A percentile compares a stretch with the other conserved stretches of the same genome.
Evolutionary conservation across 2,888 invertebrate genomes (phyloP).

Genomic region (Entomobrya multifasciata): DNA sequence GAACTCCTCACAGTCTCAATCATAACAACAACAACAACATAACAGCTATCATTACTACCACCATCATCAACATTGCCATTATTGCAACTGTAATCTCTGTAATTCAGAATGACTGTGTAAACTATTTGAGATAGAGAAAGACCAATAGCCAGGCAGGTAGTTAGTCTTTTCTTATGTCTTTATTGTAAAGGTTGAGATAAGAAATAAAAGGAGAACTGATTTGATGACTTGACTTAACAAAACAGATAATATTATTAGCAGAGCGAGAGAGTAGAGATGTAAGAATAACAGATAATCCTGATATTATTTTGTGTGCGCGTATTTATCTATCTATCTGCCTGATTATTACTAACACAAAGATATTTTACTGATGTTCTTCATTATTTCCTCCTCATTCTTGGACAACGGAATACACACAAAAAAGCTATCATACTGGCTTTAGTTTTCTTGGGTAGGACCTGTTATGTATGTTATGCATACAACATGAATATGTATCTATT

Average conservation of each 20-base stretch:
- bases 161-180: conserved; percentile 44
- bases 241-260: neutral
- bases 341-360: too few relatives aligned
- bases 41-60: conserved; percentile 15
- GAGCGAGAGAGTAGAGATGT: neutral
- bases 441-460: too few relatives aligned
- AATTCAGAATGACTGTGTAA: neutral
- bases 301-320: neutral
- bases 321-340: too few relatives aligned
- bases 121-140: neutral
- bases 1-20: too few relatives aligned
- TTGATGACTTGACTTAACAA: conserved; percentile 1
- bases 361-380: too few relatives aligned
- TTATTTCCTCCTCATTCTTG: too few relatives aligned
- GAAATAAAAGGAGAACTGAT: neutral
- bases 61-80: neutral
- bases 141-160: neutral
- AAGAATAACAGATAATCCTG: neutral
- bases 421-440: too few relatives aligned
- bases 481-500: too few relatives aligned
- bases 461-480: too few relatives aligned
- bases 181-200: too few relatives aligned
- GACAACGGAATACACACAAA: too few relatives aligned
- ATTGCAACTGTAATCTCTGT: conserved; percentile 14
- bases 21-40: neutral